Conservation (phyloP, 1,140 invertebrate species). For the Potamilus streckersoni region DNA sequence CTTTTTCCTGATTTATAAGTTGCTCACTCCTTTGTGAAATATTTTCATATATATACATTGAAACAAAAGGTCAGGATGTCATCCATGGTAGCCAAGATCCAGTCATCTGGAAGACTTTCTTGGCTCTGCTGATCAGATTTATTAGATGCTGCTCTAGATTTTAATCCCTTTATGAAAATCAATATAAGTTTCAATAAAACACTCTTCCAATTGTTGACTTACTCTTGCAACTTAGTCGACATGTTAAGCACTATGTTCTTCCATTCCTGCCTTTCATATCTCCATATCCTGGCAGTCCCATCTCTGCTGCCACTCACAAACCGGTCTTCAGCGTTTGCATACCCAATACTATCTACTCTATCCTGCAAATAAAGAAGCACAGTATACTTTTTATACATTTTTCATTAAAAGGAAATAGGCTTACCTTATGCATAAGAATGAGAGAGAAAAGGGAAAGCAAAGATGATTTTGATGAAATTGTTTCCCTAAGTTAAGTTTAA, state of each 20-base stretch:
- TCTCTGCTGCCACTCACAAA: conserved; percentile 98
- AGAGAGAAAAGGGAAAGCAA: background rate
- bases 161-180: too few species aligned
- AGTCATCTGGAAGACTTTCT: too few species aligned
- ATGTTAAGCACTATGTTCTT: conserved; percentile 79
- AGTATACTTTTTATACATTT: background rate
- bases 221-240: conserved; percentile 29
- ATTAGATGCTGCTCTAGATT: too few species aligned
- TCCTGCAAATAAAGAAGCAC: conserved; percentile 71
- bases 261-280: conserved; percentile 91
- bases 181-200: too few species aligned
- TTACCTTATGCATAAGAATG: background rate
- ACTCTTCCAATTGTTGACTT: too few species aligned
- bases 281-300: conserved; percentile 95
- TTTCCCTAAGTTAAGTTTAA: background rate
- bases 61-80: too few species aligned
- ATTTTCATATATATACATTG: too few species aligned
- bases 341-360: conserved; percentile 95
- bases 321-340: conserved; percentile 84
- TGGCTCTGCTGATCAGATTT: too few species aligned
- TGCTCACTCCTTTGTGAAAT: too few species aligned
- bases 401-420: too few species aligned
- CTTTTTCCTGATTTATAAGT: too few species aligned
- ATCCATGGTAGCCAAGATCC: too few species aligned
- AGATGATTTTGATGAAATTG: background rate